Evolutionary conservation across 1,140 invertebrate species (phyloP).

Genomic region (Aradophagus sp.): DNA sequence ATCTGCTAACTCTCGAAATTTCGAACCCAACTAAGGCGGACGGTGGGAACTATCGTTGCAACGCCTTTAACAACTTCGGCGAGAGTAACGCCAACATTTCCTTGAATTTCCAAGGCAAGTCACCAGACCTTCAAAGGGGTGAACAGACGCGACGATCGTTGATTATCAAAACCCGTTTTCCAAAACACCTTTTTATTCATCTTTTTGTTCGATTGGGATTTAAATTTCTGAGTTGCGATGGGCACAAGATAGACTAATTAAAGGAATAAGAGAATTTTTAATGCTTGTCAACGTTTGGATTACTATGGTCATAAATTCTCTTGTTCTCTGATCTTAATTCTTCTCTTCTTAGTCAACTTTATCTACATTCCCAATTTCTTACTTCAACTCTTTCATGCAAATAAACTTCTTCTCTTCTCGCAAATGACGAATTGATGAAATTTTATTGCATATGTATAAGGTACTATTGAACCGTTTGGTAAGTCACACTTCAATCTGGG

Average conservation of each 20-base stretch:
- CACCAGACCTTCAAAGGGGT: conserved; percentile 35
- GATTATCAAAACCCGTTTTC: too few relatives aligned
- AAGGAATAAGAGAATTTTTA: conserved; percentile 44
- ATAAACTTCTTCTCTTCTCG: conserved; percentile 43
- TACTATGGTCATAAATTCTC: conserved; percentile 22
- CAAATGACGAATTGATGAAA: conserved; percentile 49
- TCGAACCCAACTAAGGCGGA: conserved; percentile 95
- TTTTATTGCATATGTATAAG: conserved; percentile 29
- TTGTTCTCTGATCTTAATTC: conserved; percentile 21
- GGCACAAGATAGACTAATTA: conserved; percentile 18
- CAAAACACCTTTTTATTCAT: conserved; percentile 5
- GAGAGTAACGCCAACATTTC: conserved; percentile 99
- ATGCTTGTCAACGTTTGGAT: background rate
- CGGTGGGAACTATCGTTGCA: conserved; percentile 98
- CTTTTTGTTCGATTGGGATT: conserved; percentile 12
- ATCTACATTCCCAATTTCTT: conserved; percentile 40
- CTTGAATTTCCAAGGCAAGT: conserved; percentile 98
- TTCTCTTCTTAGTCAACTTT: conserved; percentile 48
- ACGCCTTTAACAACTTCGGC: conserved; percentile 97
- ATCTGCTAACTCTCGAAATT: conserved; percentile 92
- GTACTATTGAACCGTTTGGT: conserved; percentile 41
- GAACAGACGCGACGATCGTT: background rate
- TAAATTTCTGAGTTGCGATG: conserved; percentile 28
- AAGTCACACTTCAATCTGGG: conserved; percentile 51
- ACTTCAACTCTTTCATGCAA: conserved; percentile 43